Evolutionary conservation across 2,797 vertebrate genomes (phyloP).

Genomic region (Megaceryle alcyon): DNA sequence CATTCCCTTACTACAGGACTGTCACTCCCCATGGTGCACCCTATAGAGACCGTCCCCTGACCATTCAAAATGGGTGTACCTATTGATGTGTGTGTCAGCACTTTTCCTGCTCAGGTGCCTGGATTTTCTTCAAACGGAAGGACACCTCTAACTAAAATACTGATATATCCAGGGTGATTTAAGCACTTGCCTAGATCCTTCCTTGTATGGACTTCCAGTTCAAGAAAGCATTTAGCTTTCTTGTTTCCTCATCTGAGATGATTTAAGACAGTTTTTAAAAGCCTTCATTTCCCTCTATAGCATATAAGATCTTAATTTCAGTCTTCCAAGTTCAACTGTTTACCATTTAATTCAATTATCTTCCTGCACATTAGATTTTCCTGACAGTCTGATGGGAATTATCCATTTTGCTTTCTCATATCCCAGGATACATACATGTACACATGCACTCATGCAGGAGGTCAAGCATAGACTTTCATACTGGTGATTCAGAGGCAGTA

Average conservation of each 20-base stretch:
- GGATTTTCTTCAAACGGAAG: background rate
- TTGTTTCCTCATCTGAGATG: background rate
- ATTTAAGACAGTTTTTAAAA: background rate
- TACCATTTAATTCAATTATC: background rate
- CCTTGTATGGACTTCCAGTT: background rate
- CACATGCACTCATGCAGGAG: background rate
- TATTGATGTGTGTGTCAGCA: background rate
- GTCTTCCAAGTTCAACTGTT: background rate
- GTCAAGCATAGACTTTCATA: background rate
- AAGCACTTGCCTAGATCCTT: background rate
- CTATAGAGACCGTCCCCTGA: background rate
- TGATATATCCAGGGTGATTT: background rate
- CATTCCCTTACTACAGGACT: background rate
- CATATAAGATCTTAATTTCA: background rate
- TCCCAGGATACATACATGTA: fast-evolving
- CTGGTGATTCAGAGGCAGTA: background rate
- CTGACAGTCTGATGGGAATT: background rate
- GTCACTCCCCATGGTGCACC: background rate
- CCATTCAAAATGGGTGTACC: background rate
- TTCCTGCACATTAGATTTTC: background rate
- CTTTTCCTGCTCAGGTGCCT: background rate
- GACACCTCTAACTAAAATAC: background rate
- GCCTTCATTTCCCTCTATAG: background rate
- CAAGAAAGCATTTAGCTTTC: background rate
- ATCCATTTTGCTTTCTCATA: background rate